Evolutionary conservation across 2,113 vertebrate genomes (phyloP), one percentile per base, ranked within the genome.

Genomic region (Ceuthmochares aereus): DNA sequence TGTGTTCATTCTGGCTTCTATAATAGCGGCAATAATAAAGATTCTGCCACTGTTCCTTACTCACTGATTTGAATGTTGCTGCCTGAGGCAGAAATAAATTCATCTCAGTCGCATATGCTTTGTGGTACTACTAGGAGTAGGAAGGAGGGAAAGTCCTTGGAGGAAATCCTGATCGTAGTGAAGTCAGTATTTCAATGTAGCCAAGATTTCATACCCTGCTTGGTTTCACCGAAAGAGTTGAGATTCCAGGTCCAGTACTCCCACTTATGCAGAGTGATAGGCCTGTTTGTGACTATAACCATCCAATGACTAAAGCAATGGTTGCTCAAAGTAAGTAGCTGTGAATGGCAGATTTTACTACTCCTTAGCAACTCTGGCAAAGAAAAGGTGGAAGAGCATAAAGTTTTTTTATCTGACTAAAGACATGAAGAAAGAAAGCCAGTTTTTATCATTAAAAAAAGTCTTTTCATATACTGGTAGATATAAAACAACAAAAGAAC

Each of bases 1-100:
- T 79, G 47, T 89, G 70, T 64, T 89, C 78, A 84, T 80, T 82
- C 92, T 93, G 73, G 77, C 74, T 93, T 62, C 58, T 49, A 11
- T 64, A 91, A 79, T 23, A 87, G 52, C 66, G 87, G 78, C 36
- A 87, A 36, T 67, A 75, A 87, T 45, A 72, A 67, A 81, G 69
- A 56, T 72, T 69, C 78, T 91, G 76, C 64, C 64, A 23, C 72
- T 84, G 74, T 37, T 87, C 81, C 69, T 95, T 55, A 29, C 26
- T 79, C 60, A 19, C 11, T 74, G 62, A 34, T 84, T 85, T 0
- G 0, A 70, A 82, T 14, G 45, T 1, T 3, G 43, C 76, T 96
- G 68, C 76, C 45, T 70, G 59, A 68, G 84, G 77, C 42, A 68
- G 49, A 75, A 81, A 40, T 42, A 59, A 93, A 72, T 12, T 40